Percentiles rank a stretch among this genome's conserved stretches.
These are phyloP conservation scores for Myotis lucifugus DNA, from an alignment of 2,113 vertebrate genomes.

Conservation along the genomic window DNA sequence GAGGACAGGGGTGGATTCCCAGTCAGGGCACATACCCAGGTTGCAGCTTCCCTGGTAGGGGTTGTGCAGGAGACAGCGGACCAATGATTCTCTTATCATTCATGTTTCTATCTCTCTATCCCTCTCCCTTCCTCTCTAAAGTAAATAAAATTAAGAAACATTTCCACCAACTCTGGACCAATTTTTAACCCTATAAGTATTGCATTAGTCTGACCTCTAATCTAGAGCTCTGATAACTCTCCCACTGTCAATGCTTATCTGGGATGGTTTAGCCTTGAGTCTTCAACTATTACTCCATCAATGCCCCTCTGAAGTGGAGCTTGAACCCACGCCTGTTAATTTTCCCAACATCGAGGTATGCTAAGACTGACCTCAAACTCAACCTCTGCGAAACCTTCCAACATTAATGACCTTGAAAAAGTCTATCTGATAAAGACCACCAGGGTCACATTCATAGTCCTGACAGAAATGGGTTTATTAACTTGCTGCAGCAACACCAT, in stretches of 20 bases:
- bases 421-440: background rate
- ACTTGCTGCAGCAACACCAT: background rate
- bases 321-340: background rate
- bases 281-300: background rate
- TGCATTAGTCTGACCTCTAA: background rate
- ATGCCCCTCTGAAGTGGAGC: background rate
- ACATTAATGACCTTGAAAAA: slow-evolving; percentile 43
- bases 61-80: too few relatives aligned
- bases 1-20: too few relatives aligned
- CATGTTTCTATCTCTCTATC: too few relatives aligned
- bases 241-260: background rate
- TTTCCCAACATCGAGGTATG: background rate
- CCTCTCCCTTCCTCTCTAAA: too few relatives aligned
- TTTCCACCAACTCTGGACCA: background rate
- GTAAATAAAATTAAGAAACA: background rate
- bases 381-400: slow-evolving; percentile 6
- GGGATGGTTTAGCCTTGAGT: background rate
- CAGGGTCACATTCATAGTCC: background rate
- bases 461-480: background rate
- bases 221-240: background rate
- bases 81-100: too few relatives aligned
- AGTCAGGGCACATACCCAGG: too few relatives aligned
- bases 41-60: too few relatives aligned
- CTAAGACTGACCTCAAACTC: background rate
- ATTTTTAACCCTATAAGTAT: background rate